Base-by-base conservation (phyloP, 2,113 vertebrate species). In the Xiphophorus hellerii region DNA sequence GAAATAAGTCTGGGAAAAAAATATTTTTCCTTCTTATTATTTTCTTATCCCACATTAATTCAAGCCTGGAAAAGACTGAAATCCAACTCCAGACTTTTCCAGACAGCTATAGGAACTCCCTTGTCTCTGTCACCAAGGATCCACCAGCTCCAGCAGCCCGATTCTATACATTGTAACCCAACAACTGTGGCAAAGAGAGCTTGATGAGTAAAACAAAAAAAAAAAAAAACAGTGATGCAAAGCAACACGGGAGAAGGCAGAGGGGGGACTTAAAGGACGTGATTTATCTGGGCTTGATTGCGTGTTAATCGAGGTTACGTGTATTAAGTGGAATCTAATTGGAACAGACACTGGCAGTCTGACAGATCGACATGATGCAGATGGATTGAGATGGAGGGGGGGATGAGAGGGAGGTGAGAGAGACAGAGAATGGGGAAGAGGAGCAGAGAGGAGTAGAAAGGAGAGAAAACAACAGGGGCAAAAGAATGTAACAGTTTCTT, bases 271-370 rank as follows among this genome's bases (percentile, higher is more conserved):
- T 93, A 95, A 94, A 95, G 95, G 93, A 95, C 92, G 94, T 95
- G 95, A 95, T 95, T 95, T 95, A 95, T 95, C 94, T 94, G 94
- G 92, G 94, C 94, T 95, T 95, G 95, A 95, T 95, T 95, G 94
- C 95, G 93, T 95, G 94, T 95, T 95, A 95, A 95, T 95, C 93
- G 94, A 95, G 95, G 95, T 95, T 95, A 95, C 92, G 93, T 95
- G 95, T 95, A 95, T 95, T 95, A 95, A 95, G 94, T 95, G 94
- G 94, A 95, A 95, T 95, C 93, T 95, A 95, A 95, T 95, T 95
- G 95, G 93, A 95, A 95, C 94, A 95, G 95, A 95, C 95, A 95
- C 95, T 95, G 94, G 93, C 94, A 94, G 93, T 93, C 95, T 95
- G 94, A 95, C 94, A 95, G 95, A 95, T 95, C 93, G 94, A 95